A percentile compares a stretch with the other conserved stretches of the same genome.
Conservation (phyloP, 2,797 vertebrate genomes). For the Choloepus didactylus region DNA sequence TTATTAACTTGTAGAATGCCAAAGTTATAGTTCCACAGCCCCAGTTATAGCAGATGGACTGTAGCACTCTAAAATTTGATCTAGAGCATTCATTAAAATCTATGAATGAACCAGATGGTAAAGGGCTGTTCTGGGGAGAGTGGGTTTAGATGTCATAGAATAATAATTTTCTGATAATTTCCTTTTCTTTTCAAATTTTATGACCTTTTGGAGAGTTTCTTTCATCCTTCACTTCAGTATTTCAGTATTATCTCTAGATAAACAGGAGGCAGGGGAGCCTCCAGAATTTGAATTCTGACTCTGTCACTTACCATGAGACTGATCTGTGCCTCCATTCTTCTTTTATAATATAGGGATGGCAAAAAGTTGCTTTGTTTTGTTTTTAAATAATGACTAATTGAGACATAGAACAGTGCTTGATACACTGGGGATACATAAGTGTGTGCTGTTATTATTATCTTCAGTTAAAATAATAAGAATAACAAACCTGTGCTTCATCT, state of each 20-base stretch:
- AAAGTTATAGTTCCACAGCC: slow-evolving; percentile 60
- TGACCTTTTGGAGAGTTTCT: slow-evolving; percentile 61
- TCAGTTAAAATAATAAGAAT: slow-evolving; percentile 49
- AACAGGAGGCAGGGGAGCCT: background rate
- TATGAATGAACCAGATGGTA: slow-evolving; percentile 78
- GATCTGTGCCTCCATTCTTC: background rate
- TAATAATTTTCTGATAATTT: slow-evolving; percentile 44
- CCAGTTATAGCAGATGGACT: slow-evolving; percentile 72
- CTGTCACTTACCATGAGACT: background rate
- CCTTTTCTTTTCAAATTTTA: slow-evolving; percentile 61
- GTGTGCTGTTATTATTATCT: background rate
- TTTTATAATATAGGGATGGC: background rate
- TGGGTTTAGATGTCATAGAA: slow-evolving; percentile 45
- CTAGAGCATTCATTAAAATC: slow-evolving; percentile 79
- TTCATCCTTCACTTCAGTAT: background rate
- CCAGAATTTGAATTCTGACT: background rate
- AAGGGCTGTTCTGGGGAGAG: slow-evolving; percentile 67
- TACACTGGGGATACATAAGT: background rate
- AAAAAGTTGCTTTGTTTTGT: background rate
- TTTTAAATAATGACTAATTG: background rate
- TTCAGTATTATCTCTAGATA: background rate
- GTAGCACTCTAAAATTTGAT: slow-evolving; percentile 70
- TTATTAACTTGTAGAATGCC: slow-evolving; percentile 62
- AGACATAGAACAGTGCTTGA: background rate
- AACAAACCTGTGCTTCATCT: background rate